Conservation (phyloP, 2,113 vertebrate species). For the Nicator chloris region DNA sequence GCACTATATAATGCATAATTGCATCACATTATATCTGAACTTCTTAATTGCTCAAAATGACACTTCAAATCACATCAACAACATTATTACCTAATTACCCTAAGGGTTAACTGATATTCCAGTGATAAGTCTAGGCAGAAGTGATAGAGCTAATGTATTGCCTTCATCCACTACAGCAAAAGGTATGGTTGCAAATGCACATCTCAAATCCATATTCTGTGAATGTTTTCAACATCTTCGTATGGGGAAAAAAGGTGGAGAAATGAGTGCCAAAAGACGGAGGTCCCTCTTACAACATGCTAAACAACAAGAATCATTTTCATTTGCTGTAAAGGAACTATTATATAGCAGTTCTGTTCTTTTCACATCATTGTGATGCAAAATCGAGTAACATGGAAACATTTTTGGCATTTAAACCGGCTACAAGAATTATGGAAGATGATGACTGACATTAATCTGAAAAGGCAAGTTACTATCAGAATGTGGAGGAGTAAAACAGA, state of each 20-base stretch:
- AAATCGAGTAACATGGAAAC: neutral
- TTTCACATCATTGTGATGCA: neutral
- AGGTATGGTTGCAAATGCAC: neutral
- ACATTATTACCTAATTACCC: slow-evolving; percentile 52
- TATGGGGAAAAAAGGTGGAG: neutral
- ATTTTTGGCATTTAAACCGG: neutral
- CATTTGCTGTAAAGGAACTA: neutral
- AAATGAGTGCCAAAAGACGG: neutral
- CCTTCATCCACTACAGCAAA: neutral
- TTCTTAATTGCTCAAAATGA: slow-evolving; percentile 58
- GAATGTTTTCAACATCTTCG: neutral
- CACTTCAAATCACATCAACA: slow-evolving; percentile 41
- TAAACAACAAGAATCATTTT: neutral
- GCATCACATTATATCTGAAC: slow-evolving; percentile 46
- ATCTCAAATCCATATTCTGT: neutral
- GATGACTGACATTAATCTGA: neutral
- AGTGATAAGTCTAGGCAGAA: slow-evolving; percentile 10
- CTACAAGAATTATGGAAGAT: neutral
- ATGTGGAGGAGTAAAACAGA: neutral
- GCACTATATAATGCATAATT: slow-evolving; percentile 46
- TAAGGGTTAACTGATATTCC: slow-evolving; percentile 57
- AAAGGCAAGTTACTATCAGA: neutral
- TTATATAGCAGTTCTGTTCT: neutral
- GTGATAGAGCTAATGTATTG: neutral
- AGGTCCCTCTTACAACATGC: neutral